Percentiles rank a stretch among this genome's conserved stretches.
These are phyloP conservation scores for Periophthalmus modestus DNA, from an alignment of 2,113 vertebrate genomes.

Conservation along the genomic window DNA sequence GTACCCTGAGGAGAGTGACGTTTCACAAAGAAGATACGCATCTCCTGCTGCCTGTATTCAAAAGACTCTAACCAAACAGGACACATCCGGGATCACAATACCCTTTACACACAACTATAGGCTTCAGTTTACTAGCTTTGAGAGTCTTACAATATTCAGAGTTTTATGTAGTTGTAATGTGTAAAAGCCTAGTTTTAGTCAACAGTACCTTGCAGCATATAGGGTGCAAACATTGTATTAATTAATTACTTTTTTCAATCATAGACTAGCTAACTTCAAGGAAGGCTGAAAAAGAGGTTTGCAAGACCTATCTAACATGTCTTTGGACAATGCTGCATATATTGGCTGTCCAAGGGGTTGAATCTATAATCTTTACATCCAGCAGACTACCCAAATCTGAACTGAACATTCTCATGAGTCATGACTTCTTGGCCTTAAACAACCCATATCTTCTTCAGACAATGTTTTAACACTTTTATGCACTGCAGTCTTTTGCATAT, in stretches of 20 bases:
- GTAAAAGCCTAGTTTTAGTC: too few relatives aligned
- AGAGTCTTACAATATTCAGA: background rate
- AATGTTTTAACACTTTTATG: background rate
- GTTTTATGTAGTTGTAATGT: background rate
- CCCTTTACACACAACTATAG: background rate
- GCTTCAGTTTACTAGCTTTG: background rate
- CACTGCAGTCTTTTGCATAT: background rate
- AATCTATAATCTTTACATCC: too few relatives aligned
- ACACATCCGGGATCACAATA: conserved; percentile 56
- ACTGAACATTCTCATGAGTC: background rate
- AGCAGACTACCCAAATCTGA: too few relatives aligned
- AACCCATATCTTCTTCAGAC: background rate
- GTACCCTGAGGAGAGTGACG: conserved; percentile 31
- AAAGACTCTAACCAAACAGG: conserved; percentile 50
- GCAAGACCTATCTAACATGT: too few relatives aligned
- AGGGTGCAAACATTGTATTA: background rate
- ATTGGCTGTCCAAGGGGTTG: too few relatives aligned
- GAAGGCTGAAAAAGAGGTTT: background rate
- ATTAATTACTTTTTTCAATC: background rate
- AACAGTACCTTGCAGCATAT: background rate
- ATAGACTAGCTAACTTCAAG: background rate
- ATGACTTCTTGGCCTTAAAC: background rate
- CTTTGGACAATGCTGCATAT: too few relatives aligned
- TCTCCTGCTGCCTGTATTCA: conserved; percentile 11
- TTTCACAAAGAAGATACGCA: conserved; percentile 24